Evolutionary conservation across 2,113 vertebrate species (phyloP), one percentile per base, ranked within the genome.

Genomic region (Gnathonemus longibarbis): DNA sequence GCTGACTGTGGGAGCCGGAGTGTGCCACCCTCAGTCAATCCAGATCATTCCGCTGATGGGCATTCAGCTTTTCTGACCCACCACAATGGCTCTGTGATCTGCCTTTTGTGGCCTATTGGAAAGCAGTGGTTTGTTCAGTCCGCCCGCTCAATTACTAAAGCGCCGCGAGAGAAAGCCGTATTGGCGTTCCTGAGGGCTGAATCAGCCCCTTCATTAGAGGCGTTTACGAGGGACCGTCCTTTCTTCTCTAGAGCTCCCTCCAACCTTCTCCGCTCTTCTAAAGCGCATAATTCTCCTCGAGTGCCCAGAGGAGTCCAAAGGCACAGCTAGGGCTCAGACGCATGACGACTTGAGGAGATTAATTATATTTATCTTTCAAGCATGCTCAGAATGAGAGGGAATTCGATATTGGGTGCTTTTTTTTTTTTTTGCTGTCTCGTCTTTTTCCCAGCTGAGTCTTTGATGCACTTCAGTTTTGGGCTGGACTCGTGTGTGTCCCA

Each of bases 21-120:
- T 92, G 94, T 94, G 94, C 91, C 91, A 70, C 89, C 96, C 96
- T 97, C 96, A 98, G 97, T 97, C 96, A 96, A 97, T 97, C 97
- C 97, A 97, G 97, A 98, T 98, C 97, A 97, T 97, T 98, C 97
- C 97, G 97, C 96, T 96, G 97, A 97, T 97, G 97, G 97, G 97
- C 95, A 96, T 96, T 98, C 98, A 98, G 97, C 97, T 95, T 95
- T 96, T 97, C 93, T 92, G 93, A 93, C 92, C 92, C 90, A 93
- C 94, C 96, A 98, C 97, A 98, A 98, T 97, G 96, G 96, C 96
- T 95, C 95, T 97, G 96, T 97, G 97, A 98, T 98, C 97, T 97
- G 80, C 96, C 96, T 96, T 98, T 98, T 98, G 97, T 98, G 96
- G 97, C 97, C 97, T 97, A 97, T 97, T 98, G 97, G 97, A 95